Evolutionary conservation across 2,797 vertebrate species (phyloP).

Genomic region (Mormyrus proboscirostris): DNA sequence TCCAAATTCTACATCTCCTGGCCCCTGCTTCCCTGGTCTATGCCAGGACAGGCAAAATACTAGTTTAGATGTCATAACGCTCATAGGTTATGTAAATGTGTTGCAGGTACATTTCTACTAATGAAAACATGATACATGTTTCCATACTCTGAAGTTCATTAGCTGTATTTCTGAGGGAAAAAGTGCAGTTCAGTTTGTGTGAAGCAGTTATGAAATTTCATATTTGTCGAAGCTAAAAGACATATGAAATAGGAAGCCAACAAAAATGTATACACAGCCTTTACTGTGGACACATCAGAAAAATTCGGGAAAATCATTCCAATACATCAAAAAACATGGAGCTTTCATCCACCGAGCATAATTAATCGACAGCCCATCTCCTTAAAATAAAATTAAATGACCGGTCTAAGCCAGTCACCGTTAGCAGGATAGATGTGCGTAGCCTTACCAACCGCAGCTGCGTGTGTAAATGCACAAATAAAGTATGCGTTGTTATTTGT

Average conservation of each 20-base stretch:
- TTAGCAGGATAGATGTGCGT: neutral
- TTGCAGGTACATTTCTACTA: neutral
- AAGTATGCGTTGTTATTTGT: neutral
- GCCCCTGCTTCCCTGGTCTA: too few species aligned
- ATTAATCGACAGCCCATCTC: neutral
- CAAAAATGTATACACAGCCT: neutral
- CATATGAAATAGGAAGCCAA: neutral
- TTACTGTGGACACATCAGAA: neutral
- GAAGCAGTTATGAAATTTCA: neutral
- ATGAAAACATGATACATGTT: neutral
- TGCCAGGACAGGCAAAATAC: neutral
- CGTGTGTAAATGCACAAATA: neutral
- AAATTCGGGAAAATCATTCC: neutral
- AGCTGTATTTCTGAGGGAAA: neutral
- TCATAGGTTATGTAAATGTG: neutral
- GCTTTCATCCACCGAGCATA: neutral
- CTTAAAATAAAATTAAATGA: neutral
- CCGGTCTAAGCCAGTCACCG: neutral
- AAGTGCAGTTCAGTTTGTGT: neutral
- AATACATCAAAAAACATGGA: neutral
- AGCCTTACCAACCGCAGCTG: neutral
- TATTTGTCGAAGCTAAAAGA: neutral
- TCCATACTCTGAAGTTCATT: neutral
- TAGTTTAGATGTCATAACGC: neutral
- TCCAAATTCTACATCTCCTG: too few species aligned